Evolutionary conservation across 1,140 invertebrate species (phyloP), one percentile per base, ranked within the genome.

Genomic region (Hestina assimilis): DNA sequence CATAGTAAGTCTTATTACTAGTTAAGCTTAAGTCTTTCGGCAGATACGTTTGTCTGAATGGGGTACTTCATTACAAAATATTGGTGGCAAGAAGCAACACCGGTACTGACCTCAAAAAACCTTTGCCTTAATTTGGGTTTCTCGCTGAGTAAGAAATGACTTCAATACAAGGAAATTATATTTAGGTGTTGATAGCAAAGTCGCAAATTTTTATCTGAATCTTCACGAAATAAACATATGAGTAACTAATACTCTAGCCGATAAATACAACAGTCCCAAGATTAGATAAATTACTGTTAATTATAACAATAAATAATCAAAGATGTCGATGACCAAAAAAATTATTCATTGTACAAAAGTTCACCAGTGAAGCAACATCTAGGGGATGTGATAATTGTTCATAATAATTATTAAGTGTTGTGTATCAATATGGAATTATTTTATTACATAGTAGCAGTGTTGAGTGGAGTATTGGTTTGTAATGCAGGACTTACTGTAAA

Each of bases 251-350:
- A 4, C 33, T 57, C 12, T 29, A 42, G 9, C 14, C 38, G 54
- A 57, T 50, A 50, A 57, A 41, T 15, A 45, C 12, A 23, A 14
- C 24, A 24, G 15, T 31, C 42, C 21, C 1, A 19, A 24, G 54
- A 57, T 57, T 19, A 57, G 54, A 57, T 57, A 43, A 51, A 41
- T 9, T 42, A 40, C 23, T 57, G 6, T 23, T 50, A 57, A 57
- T 57, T 57, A 57, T 41, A 57, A 57, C 52, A 46, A 50, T 50
- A 43, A 26, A 53, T 42, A 42, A 43, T 19, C 21, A 42, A 20
- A 42, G 35, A 53, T 50, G 24, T 17, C 24, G n/a, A 14, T 50
- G 42, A 17, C 20, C 11, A 43, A 28, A 35, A 47, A 50, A 21
- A 1, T 1, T 14, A 11, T 1, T 38, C 31, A 40, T 55, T 55